These are phyloP conservation scores for Cricetomys ansorgei DNA, from an alignment of 2,113 vertebrate species.

Conservation along the genomic window DNA sequence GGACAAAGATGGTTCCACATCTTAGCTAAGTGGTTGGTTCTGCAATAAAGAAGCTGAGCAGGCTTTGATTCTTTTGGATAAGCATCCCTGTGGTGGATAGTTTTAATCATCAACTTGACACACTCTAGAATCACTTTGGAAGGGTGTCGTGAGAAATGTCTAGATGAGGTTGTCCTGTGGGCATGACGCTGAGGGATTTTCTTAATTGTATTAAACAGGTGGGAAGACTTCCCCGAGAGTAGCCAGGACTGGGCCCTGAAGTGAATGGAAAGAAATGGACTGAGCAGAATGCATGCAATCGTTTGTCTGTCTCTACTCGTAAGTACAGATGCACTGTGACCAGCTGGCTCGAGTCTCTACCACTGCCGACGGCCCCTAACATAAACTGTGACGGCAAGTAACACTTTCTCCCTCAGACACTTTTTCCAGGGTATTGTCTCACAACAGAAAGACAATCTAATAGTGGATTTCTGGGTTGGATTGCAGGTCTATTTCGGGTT, in stretches of 20 bases:
- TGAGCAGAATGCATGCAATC: neutral
- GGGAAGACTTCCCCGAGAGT: neutral
- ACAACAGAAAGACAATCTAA: neutral
- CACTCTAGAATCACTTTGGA: neutral
- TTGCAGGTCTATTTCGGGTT: neutral
- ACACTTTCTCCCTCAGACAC: neutral
- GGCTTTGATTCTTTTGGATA: neutral
- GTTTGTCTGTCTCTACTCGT: no score
- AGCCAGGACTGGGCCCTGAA: neutral
- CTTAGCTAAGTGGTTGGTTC: neutral
- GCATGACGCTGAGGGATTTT: no score
- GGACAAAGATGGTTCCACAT: neutral
- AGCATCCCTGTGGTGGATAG: neutral
- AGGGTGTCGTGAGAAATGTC: neutral
- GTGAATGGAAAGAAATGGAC: neutral
- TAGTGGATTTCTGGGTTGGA: neutral
- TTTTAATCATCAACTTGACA: neutral
- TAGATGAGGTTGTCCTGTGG: neutral
- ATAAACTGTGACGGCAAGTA: neutral
- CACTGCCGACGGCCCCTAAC: neutral
- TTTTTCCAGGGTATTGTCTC: neutral
- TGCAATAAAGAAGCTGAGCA: neutral
- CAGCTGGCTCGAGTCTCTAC: neutral
- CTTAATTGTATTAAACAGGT: neutral
- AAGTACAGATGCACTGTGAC: neutral